Evolutionary conservation across 2,888 invertebrate species (phyloP).

Genomic region (Aphelenchoides bicaudatus): DNA sequence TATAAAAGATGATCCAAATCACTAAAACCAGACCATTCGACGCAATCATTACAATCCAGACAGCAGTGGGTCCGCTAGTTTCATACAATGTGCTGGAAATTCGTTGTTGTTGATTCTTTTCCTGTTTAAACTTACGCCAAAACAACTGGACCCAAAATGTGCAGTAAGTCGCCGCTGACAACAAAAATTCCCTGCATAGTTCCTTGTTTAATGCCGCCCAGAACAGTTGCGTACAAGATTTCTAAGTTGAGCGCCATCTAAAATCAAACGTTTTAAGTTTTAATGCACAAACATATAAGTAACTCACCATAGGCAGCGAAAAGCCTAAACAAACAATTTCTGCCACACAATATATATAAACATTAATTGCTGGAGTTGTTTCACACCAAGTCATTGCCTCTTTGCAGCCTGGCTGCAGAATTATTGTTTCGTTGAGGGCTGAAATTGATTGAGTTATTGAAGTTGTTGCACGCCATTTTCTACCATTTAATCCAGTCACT

Average conservation of each 20-base stretch:
- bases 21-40: background rate
- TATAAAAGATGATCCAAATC: conserved; percentile 26
- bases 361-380: conserved; percentile 28
- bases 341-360: conserved; percentile 30
- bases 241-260: conserved; percentile 27
- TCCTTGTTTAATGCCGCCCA: conserved; percentile 26
- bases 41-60: conserved; percentile 20
- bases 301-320: conserved; percentile 24
- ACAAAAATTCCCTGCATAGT: conserved; percentile 30
- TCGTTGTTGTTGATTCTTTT: background rate
- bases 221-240: conserved; percentile 24
- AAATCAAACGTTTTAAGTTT: too few species aligned
- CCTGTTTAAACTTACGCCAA: conserved; percentile 17
- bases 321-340: conserved; percentile 27
- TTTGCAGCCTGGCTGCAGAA: conserved; percentile 20
- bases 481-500: background rate
- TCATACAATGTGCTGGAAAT: conserved; percentile 24
- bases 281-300: too few species aligned
- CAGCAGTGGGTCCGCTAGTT: conserved; percentile 15
- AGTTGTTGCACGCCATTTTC: background rate
- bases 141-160: conserved; percentile 21
- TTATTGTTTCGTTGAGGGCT: background rate
- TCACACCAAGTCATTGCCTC: conserved; percentile 27
- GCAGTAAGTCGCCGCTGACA: conserved; percentile 22
- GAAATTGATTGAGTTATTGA: background rate